A percentile compares a stretch with the other conserved stretches of the same genome.
Conservation (phyloP, 2,113 vertebrate species). For the Oophaga pumilio region DNA sequence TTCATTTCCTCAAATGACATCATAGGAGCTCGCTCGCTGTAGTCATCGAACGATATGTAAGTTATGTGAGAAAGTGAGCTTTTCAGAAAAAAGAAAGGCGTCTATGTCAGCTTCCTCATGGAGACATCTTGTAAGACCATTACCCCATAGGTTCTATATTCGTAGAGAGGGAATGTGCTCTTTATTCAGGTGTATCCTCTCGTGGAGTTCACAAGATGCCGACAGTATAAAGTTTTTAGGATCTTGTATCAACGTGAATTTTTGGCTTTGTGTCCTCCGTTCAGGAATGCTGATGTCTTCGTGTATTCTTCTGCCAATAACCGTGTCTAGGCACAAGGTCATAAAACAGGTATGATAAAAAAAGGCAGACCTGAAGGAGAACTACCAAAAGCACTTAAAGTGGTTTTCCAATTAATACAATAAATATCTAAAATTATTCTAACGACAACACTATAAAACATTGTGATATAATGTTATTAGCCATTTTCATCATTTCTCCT, state of each 20-base stretch:
- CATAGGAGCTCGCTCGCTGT: constrained; percentile 48
- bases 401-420: too few relatives aligned
- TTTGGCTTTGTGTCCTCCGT: background rate
- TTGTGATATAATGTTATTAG: too few relatives aligned
- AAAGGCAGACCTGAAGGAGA: background rate
- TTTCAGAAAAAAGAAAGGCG: background rate
- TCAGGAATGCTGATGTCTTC: constrained; percentile 24
- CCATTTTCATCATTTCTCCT: too few relatives aligned
- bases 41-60: constrained; percentile 38
- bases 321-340: background rate
- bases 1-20: constrained; percentile 56
- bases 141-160: background rate
- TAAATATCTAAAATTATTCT: too few relatives aligned
- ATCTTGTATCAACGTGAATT: constrained; percentile 29
- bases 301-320: constrained; percentile 1
- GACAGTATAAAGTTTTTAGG: constrained; percentile 29
- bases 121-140: constrained; percentile 52
- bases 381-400: background rate
- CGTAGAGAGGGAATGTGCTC: background rate
- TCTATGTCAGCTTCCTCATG: constrained; percentile 40
- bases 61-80: constrained; percentile 53
- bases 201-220: background rate
- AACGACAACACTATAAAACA: too few relatives aligned
- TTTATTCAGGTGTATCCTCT: constrained; percentile 20
- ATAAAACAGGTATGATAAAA: background rate